Evolutionary conservation across 2,888 invertebrate species (phyloP), one percentile per base, ranked within the genome.

Genomic region (Microctonus hyperodae): DNA sequence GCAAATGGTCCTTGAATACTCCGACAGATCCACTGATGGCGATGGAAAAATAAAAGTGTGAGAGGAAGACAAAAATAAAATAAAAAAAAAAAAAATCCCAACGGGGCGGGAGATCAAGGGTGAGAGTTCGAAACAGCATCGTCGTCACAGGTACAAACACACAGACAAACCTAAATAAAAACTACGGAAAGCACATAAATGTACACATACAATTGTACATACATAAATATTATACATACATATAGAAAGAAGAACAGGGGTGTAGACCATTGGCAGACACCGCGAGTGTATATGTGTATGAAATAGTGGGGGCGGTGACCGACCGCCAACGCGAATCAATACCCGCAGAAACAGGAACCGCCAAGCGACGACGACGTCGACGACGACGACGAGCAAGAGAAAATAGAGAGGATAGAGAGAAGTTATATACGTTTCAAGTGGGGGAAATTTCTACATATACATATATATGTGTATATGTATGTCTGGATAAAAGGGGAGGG

Each of bases 341-440:
- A 83, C 83, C 83, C 83, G 83, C 83, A 83, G 83, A 82, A 83
- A 82, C 83, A 83, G 83, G 83, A 83, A 82, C 80, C 77, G 75
- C 78, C 80, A 76, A 76, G 77, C 79, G 74, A 73, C 74, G 74
- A 70, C 69, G 74, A 73, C 72, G 73, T 74, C 67, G 62, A 69
- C 64, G 64, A 70, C 68, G 64, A 58, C 56, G 65, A 31, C 59
- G 33, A 35, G 56, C 58, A 55, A 40, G 50, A 51, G 62, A 40
- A 23, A 62, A 64, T 69, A 55, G 66, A 53, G 31, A 37, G 59
- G 61, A 62, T 69, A 63, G 69, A 72, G 66, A 71, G 71, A 68
- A 69, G 65, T 65, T 16, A 44, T 16, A 16, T n/a, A 66, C 59
- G 70, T 64, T 67, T 68, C 67, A 71, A 72, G 69, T 62, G 50